Base-by-base conservation (phyloP, 2,113 vertebrate genomes). In the Synodontis membranacea region DNA sequence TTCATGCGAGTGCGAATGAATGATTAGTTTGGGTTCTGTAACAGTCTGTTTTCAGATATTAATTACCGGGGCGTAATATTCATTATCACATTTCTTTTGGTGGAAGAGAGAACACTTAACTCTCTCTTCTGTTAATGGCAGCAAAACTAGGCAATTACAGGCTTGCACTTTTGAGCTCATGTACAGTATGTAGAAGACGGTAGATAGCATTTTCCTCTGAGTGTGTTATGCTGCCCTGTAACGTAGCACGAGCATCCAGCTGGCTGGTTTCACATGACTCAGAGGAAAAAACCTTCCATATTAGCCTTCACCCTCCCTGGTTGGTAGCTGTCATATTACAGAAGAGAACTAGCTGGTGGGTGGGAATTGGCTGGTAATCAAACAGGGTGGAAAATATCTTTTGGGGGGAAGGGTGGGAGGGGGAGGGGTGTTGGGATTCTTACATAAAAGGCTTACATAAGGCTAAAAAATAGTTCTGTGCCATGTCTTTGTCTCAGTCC, bases 381-480 rank as follows among this genome's bases (percentile, higher is more conserved):
- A 80, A 58, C 4, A 58, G 31, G 78, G 21, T 80, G 37, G 34
- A 37, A 23, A 52, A 79, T 34, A 21, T n/a, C 11, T 9, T 21
- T 58, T 23, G 25, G 19, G 56, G 56, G 31, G 64, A n/a, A n/a
- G 64, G 64, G 23, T 70, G 7, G 9, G 50, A n/a, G 31, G 2
- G 11, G 72, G 75, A 8, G 76, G 31, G n/a, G n/a, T n/a, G n/a
- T n/a, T n/a, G n/a, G n/a, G n/a, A n/a, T n/a, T n/a, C 48, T 79
- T 79, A 54, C 14, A 79, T 54, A 79, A 54, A 79, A 78, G 75
- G 44, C 37, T 75, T 50, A 48, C 12, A 34, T 64, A 23, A 82
- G n/a, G 80, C 42, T 31, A 64, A 48, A 82, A 31, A 62, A n/a
- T 82, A 39, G 37, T 82, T 81, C 80, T 62, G 39, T 74, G 50